Conservation (phyloP, 1,140 invertebrate genomes). For the Drusus annulatus region DNA sequence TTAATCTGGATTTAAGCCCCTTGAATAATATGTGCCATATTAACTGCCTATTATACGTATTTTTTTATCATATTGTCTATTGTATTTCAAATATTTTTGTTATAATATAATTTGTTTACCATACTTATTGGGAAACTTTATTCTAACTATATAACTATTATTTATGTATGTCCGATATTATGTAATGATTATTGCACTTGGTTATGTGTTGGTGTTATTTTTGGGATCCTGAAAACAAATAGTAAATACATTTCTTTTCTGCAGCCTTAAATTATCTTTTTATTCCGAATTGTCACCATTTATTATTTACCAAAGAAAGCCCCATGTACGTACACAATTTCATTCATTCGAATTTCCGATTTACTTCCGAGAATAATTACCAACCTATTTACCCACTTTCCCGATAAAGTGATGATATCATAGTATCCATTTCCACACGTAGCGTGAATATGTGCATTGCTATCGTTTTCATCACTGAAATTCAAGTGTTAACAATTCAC, state of each 20-base stretch:
- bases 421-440: too few species aligned
- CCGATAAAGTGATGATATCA: too few species aligned
- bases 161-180: neutral
- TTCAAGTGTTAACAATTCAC: too few species aligned
- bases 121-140: neutral
- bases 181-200: constrained; percentile 21
- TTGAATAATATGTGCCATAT: constrained; percentile 31
- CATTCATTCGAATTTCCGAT: too few species aligned
- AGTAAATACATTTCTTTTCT: constrained; percentile 36
- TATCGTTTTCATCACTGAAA: too few species aligned
- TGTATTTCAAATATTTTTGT: neutral
- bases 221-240: constrained; percentile 29
- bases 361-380: too few species aligned
- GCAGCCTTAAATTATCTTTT: neutral
- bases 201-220: constrained; percentile 38
- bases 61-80: neutral
- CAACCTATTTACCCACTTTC: too few species aligned
- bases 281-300: neutral
- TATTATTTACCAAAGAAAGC: too few species aligned
- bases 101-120: neutral
- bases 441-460: too few species aligned
- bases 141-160: neutral
- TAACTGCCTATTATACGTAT: neutral
- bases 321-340: too few species aligned
- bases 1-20: constrained; percentile 11